Base-by-base conservation (phyloP, 2,888 invertebrate genomes). In the Apotomis betuletana region DNA sequence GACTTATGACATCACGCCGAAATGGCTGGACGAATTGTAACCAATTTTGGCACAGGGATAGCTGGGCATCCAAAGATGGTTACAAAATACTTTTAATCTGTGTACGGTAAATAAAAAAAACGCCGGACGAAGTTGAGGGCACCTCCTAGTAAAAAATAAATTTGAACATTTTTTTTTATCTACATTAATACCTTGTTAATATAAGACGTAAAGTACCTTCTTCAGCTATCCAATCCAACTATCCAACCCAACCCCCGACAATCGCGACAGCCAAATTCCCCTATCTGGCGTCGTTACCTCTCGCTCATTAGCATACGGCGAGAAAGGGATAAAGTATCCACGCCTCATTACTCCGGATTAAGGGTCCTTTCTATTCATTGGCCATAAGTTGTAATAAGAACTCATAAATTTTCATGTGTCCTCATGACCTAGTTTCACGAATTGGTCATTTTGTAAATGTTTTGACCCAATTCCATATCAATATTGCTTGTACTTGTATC, bases 341-440 rank as follows among this genome's bases (percentile, higher is more conserved):
- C 57, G 69, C 15, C 51, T 62, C 51, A 64, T 70, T 70, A 58
- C 69, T 58, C 3, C 49, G 38, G 49, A 41, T 62, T 64, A 64
- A 46, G 70, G 52, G 54, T 27, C 9, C 46, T 70, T 59, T 52
- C 44, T 46, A 70, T 70, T 70, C 70, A 70, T 70, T 49, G 70
- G n/a, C 59, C 70, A 65, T 70, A 70, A 70, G 44, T 70, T 69
- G 46, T 49, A 60, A 52, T 65, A 70, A 65, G 13, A 15, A 49
- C 60, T 61, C 54, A 70, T 70, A 70, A 6, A 70, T 70, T 67
- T 70, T 61, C 55, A 65, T 65, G 65, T 9, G 55, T 38, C 60
- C 49, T 44, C 55, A 15, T 70, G 70, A 70, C 70, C 70, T 55
- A 61, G n/a, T 70, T 65, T 8, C 15, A 15, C 15, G 27, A 55